Base-by-base conservation (phyloP, 2,113 vertebrate genomes). In the Microtus oregoni region DNA sequence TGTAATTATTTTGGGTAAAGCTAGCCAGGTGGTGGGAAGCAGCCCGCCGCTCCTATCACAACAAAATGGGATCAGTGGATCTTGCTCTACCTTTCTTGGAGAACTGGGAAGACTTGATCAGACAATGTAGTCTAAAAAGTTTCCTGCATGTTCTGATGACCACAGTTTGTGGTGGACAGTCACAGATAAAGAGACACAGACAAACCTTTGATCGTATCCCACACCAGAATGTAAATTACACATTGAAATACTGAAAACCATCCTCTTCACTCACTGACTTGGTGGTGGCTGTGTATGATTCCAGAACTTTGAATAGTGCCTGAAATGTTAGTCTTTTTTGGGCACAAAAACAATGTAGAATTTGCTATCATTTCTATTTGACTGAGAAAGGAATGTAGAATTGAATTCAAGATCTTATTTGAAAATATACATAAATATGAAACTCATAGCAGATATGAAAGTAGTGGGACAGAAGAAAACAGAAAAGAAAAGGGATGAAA, bases 351-450 rank as follows among this genome's bases (percentile, higher is more conserved):
- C 35, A 82, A 12, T 88, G 1, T 65, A 70, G 28, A 90, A 73
- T 67, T 93, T 86, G 91, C 38, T 92, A 63, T 63, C 8, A 55
- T 90, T n/a, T 97, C 88, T 75, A 47, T 72, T 88, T 89, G 63
- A 94, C 20, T 77, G 20, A 90, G n/a, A 89, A 85, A 28, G 81
- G 20, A 77, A 70, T 4, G 2, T 83, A 41, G 87, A 86, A 32
- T 44, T 70, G 28, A 83, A 82, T 82, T 92, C 55, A 96, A 7
- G 9, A 35, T 79, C 35, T 90, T 58, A 28, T 20, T 0, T 76
- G 17, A 83, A 32, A 86, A 73, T 41, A 75, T 17, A 75, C n/a
- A 75, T 30, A 61, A 26, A 63, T 14, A 73, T 20, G 55, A 28
- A 73, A 63, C 15, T 30, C 15, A 63, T 14, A 61, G 22, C 58